Conservation (phyloP, 2,113 vertebrate species). For the Ammodramus savannarum region DNA sequence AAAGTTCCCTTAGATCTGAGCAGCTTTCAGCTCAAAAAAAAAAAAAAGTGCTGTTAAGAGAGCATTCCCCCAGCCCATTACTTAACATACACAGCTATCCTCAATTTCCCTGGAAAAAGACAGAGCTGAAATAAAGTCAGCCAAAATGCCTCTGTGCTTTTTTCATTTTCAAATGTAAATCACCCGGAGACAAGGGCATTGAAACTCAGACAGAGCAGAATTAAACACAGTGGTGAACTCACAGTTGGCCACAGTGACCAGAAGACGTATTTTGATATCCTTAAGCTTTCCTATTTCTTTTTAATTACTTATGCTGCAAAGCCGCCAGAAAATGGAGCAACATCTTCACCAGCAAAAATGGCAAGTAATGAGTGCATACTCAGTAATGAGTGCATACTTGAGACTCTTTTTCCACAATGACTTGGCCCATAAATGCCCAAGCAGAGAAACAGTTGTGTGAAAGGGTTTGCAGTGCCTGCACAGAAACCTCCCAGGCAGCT, state of each 20-base stretch:
- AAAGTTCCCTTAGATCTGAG: neutral
- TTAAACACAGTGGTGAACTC: neutral
- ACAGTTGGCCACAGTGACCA: neutral
- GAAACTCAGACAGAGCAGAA: neutral
- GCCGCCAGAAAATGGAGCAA: neutral
- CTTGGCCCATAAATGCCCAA: neutral
- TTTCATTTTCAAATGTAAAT: neutral
- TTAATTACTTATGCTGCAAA: neutral
- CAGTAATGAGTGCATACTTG: rapidly evolving
- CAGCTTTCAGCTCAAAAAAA: neutral
- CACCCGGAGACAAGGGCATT: neutral
- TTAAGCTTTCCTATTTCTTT: neutral
- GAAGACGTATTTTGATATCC: neutral
- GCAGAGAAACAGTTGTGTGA: neutral
- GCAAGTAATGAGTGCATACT: rapidly evolving
- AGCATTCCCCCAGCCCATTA: neutral
- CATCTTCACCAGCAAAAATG: neutral
- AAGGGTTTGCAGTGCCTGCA: neutral
- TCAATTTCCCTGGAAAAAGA: neutral
- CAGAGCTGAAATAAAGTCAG: neutral
- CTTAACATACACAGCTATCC: neutral
- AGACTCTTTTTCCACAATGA: neutral
- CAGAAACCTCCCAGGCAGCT: neutral
- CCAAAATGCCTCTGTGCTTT: neutral
- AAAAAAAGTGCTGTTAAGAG: rapidly evolving